Conservation (phyloP, 2,797 vertebrate genomes). For the Spheniscus humboldti region DNA sequence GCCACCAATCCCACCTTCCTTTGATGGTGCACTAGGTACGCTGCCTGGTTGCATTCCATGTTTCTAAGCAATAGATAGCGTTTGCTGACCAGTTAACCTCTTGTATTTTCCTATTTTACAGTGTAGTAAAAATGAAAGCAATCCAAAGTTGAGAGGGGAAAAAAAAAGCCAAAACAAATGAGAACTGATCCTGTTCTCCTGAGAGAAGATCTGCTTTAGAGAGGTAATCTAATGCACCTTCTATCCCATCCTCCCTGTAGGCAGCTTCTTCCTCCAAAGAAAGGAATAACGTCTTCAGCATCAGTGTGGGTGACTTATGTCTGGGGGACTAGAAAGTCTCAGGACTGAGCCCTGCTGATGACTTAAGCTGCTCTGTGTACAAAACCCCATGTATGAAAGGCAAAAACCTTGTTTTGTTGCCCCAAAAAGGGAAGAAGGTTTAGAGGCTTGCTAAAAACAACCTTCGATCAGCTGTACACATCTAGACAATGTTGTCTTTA, state of each 20-base stretch:
- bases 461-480: neutral
- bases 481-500: constrained; percentile 5
- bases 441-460: constrained; percentile 28
- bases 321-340: neutral
- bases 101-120: neutral
- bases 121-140: neutral
- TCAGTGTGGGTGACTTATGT: neutral
- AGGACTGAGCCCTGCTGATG: neutral
- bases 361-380: neutral
- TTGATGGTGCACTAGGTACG: neutral
- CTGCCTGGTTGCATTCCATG: neutral
- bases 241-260: neutral
- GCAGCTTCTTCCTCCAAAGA: neutral
- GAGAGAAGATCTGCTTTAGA: neutral
- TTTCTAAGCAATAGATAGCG: neutral
- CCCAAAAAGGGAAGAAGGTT: constrained; percentile 21
- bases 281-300: neutral
- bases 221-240: neutral
- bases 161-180: neutral
- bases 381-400: neutral
- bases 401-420: neutral
- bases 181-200: neutral
- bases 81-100: neutral
- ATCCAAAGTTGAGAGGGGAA: neutral
- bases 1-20: neutral